Conservation (phyloP, 2,888 invertebrate genomes). For the Nudaria mundana region DNA sequence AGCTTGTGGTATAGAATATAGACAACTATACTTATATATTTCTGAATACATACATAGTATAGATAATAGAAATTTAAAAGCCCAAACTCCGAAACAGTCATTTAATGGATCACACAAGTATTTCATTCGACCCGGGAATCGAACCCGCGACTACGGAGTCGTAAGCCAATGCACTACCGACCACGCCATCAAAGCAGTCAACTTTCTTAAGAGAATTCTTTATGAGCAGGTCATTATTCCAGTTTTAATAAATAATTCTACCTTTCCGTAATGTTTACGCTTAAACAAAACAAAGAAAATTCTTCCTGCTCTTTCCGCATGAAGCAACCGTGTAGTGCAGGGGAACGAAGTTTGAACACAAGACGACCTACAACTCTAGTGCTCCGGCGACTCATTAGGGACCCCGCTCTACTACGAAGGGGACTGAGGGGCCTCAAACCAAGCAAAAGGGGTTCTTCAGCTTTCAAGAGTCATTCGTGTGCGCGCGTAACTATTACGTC, state of each 20-base stretch:
- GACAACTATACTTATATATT: no score
- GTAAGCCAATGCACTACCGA: no score
- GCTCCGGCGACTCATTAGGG: slow-evolving; percentile 79
- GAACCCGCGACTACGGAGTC: no score
- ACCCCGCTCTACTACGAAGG: slow-evolving; percentile 57
- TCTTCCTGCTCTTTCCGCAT: slow-evolving; percentile 57
- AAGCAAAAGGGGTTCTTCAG: slow-evolving; percentile 68
- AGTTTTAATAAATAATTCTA: slow-evolving; percentile 49
- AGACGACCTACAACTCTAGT: slow-evolving; percentile 77
- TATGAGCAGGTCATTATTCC: slow-evolving; percentile 19
- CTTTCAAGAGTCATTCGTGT: slow-evolving; percentile 64
- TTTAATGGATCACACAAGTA: no score
- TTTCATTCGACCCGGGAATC: no score
- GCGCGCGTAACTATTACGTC: slow-evolving; percentile 51
- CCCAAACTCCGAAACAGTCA: no score
- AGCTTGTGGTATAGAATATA: no score
- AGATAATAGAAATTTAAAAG: no score
- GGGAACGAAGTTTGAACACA: slow-evolving; percentile 68
- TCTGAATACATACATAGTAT: no score
- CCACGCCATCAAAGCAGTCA: no score
- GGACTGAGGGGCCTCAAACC: slow-evolving; percentile 65
- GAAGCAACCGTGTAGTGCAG: slow-evolving; percentile 62
- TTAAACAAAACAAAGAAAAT: slow-evolving; percentile 66
- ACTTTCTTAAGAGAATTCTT: no score
- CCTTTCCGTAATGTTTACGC: slow-evolving; percentile 35